Conservation (phyloP, 2,888 invertebrate species). For the Drosophila eohydei region DNA sequence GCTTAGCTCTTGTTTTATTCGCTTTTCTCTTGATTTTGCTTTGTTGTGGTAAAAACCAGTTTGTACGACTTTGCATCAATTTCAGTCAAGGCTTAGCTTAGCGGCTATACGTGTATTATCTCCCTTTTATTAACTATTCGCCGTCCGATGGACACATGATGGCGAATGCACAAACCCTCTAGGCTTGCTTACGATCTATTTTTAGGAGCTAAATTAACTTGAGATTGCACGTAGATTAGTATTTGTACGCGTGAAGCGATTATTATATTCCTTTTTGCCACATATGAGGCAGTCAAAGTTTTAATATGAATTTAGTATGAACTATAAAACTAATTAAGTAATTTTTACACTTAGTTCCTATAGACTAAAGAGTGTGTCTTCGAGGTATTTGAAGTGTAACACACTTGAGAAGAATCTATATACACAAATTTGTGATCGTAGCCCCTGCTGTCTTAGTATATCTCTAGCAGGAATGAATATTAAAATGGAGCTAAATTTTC, state of each 20-base stretch:
- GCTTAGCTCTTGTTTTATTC: slow-evolving; percentile 50
- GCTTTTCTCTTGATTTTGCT: slow-evolving; percentile 57
- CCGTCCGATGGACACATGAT: slow-evolving; percentile 52
- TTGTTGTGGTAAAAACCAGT: slow-evolving; percentile 65
- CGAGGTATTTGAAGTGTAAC: too few species aligned
- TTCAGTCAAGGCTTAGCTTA: slow-evolving; percentile 65
- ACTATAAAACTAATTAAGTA: neutral
- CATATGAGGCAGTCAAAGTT: neutral
- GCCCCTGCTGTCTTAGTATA: too few species aligned
- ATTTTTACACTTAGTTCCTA: neutral
- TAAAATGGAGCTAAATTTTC: too few species aligned
- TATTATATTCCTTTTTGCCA: neutral
- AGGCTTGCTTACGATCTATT: slow-evolving; percentile 46
- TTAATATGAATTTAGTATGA: neutral
- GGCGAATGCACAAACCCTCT: slow-evolving; percentile 14
- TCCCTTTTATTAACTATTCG: slow-evolving; percentile 32
- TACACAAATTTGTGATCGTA: too few species aligned
- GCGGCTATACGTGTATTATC: slow-evolving; percentile 36
- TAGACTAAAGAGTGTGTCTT: neutral
- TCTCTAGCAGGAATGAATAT: too few species aligned
- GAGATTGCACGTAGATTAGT: slow-evolving; percentile 44
- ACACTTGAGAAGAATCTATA: too few species aligned
- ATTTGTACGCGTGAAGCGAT: slow-evolving; percentile 12
- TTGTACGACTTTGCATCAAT: slow-evolving; percentile 39
- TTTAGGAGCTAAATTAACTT: slow-evolving; percentile 53